A percentile compares a stretch with the other conserved stretches of the same genome.
phyloP scores from a whole-genome alignment of 2,113 vertebrate species.

The Brachirus orientalis region DNA sequence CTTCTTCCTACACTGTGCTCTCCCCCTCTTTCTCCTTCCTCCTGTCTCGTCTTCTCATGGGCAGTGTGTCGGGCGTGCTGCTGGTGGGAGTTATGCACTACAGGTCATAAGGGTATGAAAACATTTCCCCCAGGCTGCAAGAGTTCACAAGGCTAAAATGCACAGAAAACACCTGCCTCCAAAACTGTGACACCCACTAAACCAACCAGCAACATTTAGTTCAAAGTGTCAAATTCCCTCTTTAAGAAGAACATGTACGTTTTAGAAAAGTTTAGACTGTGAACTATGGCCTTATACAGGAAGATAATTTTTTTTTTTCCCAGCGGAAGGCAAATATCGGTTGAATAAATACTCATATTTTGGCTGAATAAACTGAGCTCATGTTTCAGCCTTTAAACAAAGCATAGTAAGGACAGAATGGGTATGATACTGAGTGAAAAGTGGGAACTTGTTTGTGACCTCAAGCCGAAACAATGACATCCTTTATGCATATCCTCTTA shows the following conservation, averaged over 20 bases:
- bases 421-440: constrained; percentile 54
- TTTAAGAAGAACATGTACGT: constrained; percentile 59
- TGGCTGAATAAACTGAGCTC: constrained; percentile 52
- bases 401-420: constrained; percentile 62
- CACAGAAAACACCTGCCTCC: constrained; percentile 79
- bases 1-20: constrained; percentile 65
- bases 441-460: constrained; percentile 78
- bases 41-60: constrained; percentile 77
- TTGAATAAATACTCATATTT: constrained; percentile 53
- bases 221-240: constrained; percentile 73
- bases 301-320: constrained; percentile 53
- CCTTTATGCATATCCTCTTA: constrained; percentile 84
- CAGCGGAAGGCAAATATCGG: constrained; percentile 53
- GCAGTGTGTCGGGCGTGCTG: constrained; percentile 69
- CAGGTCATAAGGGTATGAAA: constrained; percentile 72
- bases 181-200: constrained; percentile 78
- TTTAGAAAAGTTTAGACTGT: constrained; percentile 42
- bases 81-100: constrained; percentile 77
- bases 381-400: constrained; percentile 58
- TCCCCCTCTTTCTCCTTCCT: constrained; percentile 76
- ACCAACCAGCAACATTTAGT: constrained; percentile 77
- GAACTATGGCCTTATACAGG: constrained; percentile 59
- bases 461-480: constrained; percentile 82
- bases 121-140: constrained; percentile 67
- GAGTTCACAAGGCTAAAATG: constrained; percentile 77